Evolutionary conservation across 2,113 vertebrate genomes (phyloP), one percentile per base, ranked within the genome.

Genomic region (Dromiciops gliroides): DNA sequence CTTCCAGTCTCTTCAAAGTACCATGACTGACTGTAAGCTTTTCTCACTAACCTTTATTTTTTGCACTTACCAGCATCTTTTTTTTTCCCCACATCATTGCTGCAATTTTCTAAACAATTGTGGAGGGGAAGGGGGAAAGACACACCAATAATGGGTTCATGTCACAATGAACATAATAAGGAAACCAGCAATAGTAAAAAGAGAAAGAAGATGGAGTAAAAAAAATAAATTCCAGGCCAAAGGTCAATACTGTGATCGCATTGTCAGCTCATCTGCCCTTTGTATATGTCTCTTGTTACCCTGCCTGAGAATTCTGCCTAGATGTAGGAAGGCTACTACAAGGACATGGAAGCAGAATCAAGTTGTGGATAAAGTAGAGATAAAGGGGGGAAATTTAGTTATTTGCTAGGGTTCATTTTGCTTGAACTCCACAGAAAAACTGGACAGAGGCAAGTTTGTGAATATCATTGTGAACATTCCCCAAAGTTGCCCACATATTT

Each of bases 171-270:
- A 0, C 94, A 96, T 53, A 97, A 96, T 95, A 97, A 98, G 96
- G 91, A 96, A 95, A 93, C 92, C 95, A 95, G 96, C 94, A 95
- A 96, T 91, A 93, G 94, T 89, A 95, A 96, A 90, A 92, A 90
- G 31, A 94, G 90, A 96, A 97, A 97, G 75, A 95, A 98, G 97
- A 98, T 1, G 25, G 19, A 2, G 2, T 51, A 98, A 98, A 98
- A 97, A 98, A 98, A 98, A 99, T 96, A 97, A 97, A 97, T 98
- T 98, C 98, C 97, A 93, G 98, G 99, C 99, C 98, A 99, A 97
- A 99, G 99, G 99, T 99, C 98, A 98, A 95, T 94, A 96, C 98
- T 99, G 98, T 99, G 98, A 99, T 99, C 99, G 99, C 98, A 98
- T 98, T 99, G 98, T 98, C 94, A 97, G 98, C 25, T 91, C 96